Base-by-base conservation (phyloP, 2,113 vertebrate species). In the Nestor notabilis region DNA sequence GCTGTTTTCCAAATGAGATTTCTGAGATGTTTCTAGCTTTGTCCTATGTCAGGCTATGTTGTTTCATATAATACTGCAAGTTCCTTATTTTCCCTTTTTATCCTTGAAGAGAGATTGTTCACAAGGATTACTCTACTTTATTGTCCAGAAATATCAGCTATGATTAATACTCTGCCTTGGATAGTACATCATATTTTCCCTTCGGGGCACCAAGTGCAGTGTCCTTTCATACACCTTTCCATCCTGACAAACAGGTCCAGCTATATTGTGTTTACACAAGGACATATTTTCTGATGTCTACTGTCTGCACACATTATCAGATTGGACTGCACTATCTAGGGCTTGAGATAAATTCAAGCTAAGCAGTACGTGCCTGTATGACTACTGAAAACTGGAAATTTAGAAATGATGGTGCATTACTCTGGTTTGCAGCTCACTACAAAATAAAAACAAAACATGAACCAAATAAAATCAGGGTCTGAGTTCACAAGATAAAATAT, bases 231-330 rank as follows among this genome's bases (percentile, higher is more conserved):
- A 97, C 86, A 97, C 94, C 84, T 97, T 97, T 96, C 95, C 97
- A 96, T 97, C 97, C 97, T 95, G 97, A 97, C 97, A 98, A 98
- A 97, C 97, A 97, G 93, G 91, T 96, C 97, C 89, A 94, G 93
- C 94, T 97, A 98, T 98, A 97, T 95, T 98, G 93, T 98, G 97
- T 98, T 98, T 98, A 98, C 93, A 97, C 96, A 98, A 96, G 96
- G 92, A 98, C 96, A 92, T 96, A 97, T 97, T 97, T 98, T 94
- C 92, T 29, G 20, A 53, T 95, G 95, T 93, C 93, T 97, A 91
- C 92, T 90, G 89, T 94, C 95, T 90, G 92, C 68, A 93, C 37
- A 12, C 74, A 80, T 97, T 96, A 97, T 98, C 93, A 93, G 95
- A 97, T 96, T 96, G 97, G 83, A 95, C 85, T 90, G 65, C 77